Evolutionary conservation across 2,113 vertebrate species (phyloP).

Genomic region (Puffinus mauretanicus): DNA sequence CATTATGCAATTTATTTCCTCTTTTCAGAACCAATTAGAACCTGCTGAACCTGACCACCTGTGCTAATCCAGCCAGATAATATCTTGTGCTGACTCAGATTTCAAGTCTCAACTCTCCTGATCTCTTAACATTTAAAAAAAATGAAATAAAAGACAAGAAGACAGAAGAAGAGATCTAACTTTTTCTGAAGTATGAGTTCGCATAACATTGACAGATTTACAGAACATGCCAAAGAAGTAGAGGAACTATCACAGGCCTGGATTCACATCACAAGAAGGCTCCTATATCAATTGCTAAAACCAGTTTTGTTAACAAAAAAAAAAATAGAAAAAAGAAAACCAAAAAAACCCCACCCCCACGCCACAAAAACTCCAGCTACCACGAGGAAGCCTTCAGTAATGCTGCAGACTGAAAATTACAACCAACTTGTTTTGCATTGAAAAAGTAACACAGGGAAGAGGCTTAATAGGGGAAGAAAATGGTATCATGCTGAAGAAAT

Average conservation of each 20-base stretch:
- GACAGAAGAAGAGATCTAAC: background rate
- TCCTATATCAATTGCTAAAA: background rate
- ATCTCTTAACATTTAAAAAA: background rate
- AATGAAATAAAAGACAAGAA: background rate
- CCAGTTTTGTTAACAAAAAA: background rate
- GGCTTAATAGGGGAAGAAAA: background rate
- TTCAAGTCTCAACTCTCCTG: background rate
- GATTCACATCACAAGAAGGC: background rate
- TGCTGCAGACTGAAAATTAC: background rate
- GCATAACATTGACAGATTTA: background rate
- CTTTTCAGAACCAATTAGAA: background rate
- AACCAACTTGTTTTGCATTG: background rate
- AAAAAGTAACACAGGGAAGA: background rate
- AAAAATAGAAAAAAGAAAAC: too few species aligned
- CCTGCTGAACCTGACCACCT: background rate
- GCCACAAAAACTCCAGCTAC: background rate
- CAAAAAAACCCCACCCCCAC: background rate
- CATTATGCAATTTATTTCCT: background rate
- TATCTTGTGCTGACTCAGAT: background rate
- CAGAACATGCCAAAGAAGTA: background rate
- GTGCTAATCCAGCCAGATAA: background rate
- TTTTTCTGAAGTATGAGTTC: background rate
- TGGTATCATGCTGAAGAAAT: background rate
- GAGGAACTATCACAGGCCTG: background rate
- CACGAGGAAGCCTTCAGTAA: background rate